Evolutionary conservation across 2,797 vertebrate species (phyloP).

Genomic region (Botia kubotai): DNA sequence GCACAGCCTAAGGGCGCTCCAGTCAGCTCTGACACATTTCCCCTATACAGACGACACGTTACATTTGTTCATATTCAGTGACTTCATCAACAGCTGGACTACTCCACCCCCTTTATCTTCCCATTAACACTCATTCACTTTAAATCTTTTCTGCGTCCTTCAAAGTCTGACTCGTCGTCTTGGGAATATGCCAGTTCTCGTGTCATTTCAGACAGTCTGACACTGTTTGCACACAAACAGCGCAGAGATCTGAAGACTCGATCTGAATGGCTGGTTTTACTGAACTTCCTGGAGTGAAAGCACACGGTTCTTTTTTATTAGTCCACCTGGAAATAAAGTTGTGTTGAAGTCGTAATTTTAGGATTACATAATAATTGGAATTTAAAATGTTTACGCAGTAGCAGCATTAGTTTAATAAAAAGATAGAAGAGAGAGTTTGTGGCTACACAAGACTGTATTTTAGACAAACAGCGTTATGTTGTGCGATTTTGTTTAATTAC

Average conservation of each 20-base stretch:
- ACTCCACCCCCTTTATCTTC: constrained; percentile 62
- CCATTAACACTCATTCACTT: constrained; percentile 52
- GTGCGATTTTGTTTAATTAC: neutral
- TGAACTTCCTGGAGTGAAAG: neutral
- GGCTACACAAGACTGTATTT: neutral
- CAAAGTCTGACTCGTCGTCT: neutral
- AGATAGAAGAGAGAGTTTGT: too few relatives aligned
- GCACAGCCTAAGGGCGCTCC: constrained; percentile 65
- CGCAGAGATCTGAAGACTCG: neutral
- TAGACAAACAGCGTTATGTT: neutral
- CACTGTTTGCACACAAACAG: neutral
- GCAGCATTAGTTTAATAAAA: too few relatives aligned
- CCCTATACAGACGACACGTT: constrained; percentile 51
- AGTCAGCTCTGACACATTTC: constrained; percentile 65
- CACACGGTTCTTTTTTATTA: neutral
- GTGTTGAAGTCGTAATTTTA: neutral
- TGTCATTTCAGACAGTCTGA: constrained; percentile 8
- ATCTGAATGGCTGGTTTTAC: neutral
- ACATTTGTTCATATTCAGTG: constrained; percentile 62
- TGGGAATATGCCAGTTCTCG: neutral
- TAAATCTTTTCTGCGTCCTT: constrained; percentile 19
- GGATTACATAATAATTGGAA: neutral
- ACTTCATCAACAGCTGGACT: constrained; percentile 68
- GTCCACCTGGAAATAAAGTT: neutral
- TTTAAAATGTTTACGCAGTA: neutral